A percentile compares a stretch with the other conserved stretches of the same genome.
These are phyloP conservation scores for Calidris pugnax DNA, from an alignment of 2,113 vertebrate species.

Conservation along the genomic window DNA sequence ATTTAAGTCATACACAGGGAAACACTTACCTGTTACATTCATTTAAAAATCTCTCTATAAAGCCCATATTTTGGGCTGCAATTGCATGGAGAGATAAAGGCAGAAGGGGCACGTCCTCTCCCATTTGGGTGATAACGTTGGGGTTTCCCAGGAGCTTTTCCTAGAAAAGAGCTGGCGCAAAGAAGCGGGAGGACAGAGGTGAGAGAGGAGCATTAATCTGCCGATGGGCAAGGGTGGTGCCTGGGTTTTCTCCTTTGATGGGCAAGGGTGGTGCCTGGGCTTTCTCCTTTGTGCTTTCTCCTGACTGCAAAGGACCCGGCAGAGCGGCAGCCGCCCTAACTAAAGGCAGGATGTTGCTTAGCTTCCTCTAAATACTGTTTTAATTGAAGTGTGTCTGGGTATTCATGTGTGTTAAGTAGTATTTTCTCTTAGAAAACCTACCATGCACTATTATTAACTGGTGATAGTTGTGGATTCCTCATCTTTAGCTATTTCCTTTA, in stretches of 20 bases:
- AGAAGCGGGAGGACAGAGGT: neutral
- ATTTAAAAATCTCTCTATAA: neutral
- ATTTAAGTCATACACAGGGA: neutral
- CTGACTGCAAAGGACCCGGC: neutral
- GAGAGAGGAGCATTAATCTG: neutral
- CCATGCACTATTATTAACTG: neutral
- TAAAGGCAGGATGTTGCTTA: neutral
- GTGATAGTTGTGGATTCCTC: neutral
- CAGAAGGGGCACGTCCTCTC: neutral
- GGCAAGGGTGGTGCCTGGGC: neutral
- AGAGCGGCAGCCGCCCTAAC: neutral
- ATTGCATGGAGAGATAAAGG: neutral
- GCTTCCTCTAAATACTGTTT: neutral
- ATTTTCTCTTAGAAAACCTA: conserved; percentile 7
- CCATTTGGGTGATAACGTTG: neutral
- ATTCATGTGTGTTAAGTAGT: neutral
- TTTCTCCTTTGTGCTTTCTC: neutral
- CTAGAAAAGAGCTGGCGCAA: neutral
- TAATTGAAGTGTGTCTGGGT: conserved; percentile 27
- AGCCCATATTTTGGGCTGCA: neutral
- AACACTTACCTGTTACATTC: neutral
- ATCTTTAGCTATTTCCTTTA: conserved; percentile 26
- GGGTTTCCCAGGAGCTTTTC: neutral
- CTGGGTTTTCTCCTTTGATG: neutral
- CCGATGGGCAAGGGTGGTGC: neutral